Percentiles rank a stretch among this genome's conserved stretches.
Conservation (phyloP, 1,140 invertebrate genomes). For the Luehdorfia chinensis region DNA sequence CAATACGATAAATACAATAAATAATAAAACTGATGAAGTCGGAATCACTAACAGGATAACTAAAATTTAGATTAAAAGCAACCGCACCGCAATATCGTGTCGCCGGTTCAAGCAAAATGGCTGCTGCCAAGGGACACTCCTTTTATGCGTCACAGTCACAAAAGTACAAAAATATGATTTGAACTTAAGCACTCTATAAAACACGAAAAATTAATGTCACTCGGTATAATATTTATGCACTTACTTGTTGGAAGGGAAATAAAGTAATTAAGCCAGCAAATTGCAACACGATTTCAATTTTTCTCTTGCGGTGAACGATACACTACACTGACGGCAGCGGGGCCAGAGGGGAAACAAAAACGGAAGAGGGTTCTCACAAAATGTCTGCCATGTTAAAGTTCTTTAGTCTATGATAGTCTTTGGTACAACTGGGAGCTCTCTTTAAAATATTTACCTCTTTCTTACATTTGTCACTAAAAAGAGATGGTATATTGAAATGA, state of each 20-base stretch:
- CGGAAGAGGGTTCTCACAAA: conserved; percentile 72
- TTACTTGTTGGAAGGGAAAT: conserved; percentile 77
- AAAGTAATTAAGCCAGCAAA: conserved; percentile 76
- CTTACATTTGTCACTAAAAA: conserved; percentile 5
- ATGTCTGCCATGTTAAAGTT: conserved; percentile 50
- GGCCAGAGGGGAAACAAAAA: conserved; percentile 75
- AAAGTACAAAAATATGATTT: conserved; percentile 42
- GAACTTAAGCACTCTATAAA: conserved; percentile 39
- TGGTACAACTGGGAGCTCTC: not conserved
- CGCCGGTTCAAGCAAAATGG: conserved; percentile 76
- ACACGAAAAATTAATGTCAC: conserved; percentile 54
- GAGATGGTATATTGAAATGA: conserved; percentile 14
- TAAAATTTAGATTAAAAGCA: conserved; percentile 39
- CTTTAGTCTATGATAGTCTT: conserved; percentile 9
- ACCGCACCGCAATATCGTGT: conserved; percentile 71
- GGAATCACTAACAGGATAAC: conserved; percentile 15
- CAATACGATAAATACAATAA: not conserved
- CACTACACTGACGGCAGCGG: conserved; percentile 74
- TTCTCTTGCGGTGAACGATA: conserved; percentile 77
- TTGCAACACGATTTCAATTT: conserved; percentile 73
- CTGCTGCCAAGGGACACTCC: conserved; percentile 76
- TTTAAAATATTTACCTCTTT: conserved; percentile 10
- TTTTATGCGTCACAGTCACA: conserved; percentile 77
- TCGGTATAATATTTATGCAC: conserved; percentile 59
- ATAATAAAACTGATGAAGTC: not conserved